phyloP scores from a whole-genome alignment of 1,140 invertebrate species.

The Coenobita brevimanus region DNA sequence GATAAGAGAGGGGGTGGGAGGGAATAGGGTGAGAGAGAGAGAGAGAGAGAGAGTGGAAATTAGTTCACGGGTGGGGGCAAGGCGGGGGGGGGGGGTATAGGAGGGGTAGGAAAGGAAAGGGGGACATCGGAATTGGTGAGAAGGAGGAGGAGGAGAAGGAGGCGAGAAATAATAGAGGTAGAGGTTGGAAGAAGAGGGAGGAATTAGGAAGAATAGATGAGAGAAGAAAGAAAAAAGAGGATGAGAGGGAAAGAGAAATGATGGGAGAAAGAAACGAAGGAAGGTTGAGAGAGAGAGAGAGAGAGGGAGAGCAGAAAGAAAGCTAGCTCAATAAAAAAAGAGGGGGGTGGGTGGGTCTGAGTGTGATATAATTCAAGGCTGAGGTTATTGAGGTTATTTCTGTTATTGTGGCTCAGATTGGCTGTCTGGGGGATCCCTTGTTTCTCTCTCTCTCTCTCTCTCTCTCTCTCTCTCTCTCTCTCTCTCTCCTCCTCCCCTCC shows the following conservation, averaged over 20 bases:
- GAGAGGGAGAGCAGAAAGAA: too few species aligned
- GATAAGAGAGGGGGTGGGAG: neutral
- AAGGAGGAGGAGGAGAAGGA: neutral
- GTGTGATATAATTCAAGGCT: neutral
- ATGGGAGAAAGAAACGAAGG: neutral
- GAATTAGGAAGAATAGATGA: neutral
- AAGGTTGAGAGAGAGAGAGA: too few species aligned
- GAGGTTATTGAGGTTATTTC: constrained; percentile 13
- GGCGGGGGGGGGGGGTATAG: neutral
- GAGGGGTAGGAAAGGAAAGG: neutral
- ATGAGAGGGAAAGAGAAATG: neutral
- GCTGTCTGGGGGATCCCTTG: too few species aligned
- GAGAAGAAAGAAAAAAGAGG: neutral
- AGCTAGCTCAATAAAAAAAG: too few species aligned
- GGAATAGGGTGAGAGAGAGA: neutral
- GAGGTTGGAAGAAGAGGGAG: constrained; percentile 4
- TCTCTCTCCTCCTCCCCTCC: too few species aligned
- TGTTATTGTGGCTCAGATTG: constrained; percentile 20
- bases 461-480: too few species aligned
- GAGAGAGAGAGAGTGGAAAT: neutral
- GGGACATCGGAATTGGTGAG: constrained; percentile 17
- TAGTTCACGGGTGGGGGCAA: neutral
- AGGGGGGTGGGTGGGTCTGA: neutral
- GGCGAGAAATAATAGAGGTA: constrained; percentile 7
- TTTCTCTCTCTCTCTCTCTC: too few species aligned